Base-by-base conservation (phyloP, 2,113 vertebrate species). In the Solea senegalensis region DNA sequence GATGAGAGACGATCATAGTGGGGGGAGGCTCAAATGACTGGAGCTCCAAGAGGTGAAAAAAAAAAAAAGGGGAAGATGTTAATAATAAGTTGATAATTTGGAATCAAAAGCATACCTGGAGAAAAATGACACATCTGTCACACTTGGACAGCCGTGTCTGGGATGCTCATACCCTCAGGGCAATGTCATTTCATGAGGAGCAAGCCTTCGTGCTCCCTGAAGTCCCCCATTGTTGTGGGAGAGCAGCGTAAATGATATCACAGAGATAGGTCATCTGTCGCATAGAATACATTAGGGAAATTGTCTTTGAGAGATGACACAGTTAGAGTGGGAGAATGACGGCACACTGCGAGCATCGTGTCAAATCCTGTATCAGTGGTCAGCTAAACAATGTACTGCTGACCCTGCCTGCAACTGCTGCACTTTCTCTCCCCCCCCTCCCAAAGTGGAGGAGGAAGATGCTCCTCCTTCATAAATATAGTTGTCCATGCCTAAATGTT, bases 261-360 rank as follows among this genome's bases (percentile, higher is more conserved):
- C 71, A 62, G 76, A 88, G 88, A 90, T 84, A 83, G 87, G 86
- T 87, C 88, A 90, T 88, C 87, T 83, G 86, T 92, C 89, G 86
- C 63, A 81, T 26, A 56, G 78, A 84, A 86, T 84, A 81, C 88
- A 88, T 91, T 86, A 88, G 86, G 87, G 87, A 89, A 85, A 87
- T 88, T 83, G 90, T 89, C 89, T 90, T 82, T 89, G 84, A 84
- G 88, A 89, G 80, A 88, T 87, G 89, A 92, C 89, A 92, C 89
- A 80, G 86, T 91, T 89, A 80, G 81, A 16, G 13, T 65, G 41
- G 86, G 72, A 63, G 85, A 66, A 85, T 74, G 87, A 86, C 85
- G 74, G 84, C 65, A 69, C 7, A 75, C 86, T 76, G 68, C 67
- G 58, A 78, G 84, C 74, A 41, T 58, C 44, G 43, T 28, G 61